A percentile compares a stretch with the other conserved stretches of the same genome.
These are phyloP conservation scores for Hydrophis major DNA, from an alignment of 2,797 vertebrate genomes.

Conservation along the genomic window DNA sequence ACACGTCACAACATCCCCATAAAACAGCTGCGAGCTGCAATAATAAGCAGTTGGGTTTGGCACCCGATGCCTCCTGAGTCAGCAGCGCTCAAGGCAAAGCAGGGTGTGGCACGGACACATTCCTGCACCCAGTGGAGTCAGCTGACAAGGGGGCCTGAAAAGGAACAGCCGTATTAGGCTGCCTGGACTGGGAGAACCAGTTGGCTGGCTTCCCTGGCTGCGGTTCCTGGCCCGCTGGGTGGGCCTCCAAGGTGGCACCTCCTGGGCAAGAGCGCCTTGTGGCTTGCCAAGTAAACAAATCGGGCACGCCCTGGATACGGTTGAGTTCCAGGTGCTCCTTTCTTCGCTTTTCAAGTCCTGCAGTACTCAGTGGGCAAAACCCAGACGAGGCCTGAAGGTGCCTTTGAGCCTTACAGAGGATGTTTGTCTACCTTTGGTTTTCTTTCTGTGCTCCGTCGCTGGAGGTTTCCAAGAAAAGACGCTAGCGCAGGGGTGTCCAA, in stretches of 20 bases:
- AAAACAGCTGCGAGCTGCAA: background rate
- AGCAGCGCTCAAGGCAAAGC: background rate
- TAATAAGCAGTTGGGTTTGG: background rate
- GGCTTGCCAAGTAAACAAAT: no score
- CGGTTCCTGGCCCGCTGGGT: background rate
- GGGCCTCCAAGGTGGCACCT: background rate
- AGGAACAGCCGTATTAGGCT: background rate
- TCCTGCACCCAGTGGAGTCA: background rate
- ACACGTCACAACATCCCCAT: background rate
- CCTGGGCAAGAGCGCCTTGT: background rate
- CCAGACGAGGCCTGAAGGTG: background rate
- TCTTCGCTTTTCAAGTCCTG: background rate
- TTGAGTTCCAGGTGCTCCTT: background rate
- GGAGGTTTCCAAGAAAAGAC: background rate
- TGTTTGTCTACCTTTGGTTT: background rate
- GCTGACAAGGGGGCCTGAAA: background rate
- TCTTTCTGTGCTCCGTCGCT: background rate
- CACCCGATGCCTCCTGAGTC: background rate
- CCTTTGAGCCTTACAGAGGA: background rate
- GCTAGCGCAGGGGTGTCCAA: no score
- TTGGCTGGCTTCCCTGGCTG: background rate
- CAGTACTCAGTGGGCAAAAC: background rate
- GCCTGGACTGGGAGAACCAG: constrained; percentile 10
- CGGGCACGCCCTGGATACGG: background rate
- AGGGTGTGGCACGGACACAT: background rate